A percentile compares a stretch with the other conserved stretches of the same genome.
Conservation (phyloP, 2,888 invertebrate species). For the Ethmia dodecea region DNA sequence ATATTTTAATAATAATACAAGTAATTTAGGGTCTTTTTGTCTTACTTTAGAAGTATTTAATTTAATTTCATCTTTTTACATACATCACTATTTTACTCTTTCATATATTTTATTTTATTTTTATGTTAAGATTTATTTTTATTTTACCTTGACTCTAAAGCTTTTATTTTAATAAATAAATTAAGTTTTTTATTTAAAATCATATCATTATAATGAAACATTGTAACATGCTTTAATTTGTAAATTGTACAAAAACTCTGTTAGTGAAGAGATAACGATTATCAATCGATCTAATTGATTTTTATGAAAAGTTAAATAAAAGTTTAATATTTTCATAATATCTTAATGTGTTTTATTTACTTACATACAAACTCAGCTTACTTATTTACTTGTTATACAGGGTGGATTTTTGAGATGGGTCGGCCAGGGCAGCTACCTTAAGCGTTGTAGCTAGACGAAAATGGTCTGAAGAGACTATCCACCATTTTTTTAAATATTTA, state of each 20-base stretch:
- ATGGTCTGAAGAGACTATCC: no score
- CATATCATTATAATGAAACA: not conserved
- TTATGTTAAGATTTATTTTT: not conserved
- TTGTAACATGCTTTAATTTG: slow-evolving; percentile 7
- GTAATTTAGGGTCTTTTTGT: slow-evolving; percentile 1
- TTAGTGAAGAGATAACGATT: slow-evolving; percentile 1
- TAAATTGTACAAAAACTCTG: slow-evolving; percentile 10
- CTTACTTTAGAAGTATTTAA: no score
- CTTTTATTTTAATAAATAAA: not conserved
- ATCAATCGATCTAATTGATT: no score
- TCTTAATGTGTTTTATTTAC: slow-evolving; percentile 2
- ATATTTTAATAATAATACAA: slow-evolving; percentile 2
- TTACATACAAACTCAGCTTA: not conserved
- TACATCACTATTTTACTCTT: not conserved
- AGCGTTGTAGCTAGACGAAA: no score
- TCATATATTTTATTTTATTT: not conserved
- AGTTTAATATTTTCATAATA: slow-evolving; percentile 22
- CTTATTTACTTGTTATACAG: no score
- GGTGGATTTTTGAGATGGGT: no score
- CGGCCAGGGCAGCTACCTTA: no score
- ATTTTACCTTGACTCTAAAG: not conserved
- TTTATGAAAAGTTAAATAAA: slow-evolving; percentile 14
- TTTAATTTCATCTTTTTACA: no score
- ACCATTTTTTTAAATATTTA: no score
- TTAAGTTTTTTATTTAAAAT: not conserved